Conservation (phyloP, 1,140 invertebrate genomes). For the Scaptomyza hsui region DNA sequence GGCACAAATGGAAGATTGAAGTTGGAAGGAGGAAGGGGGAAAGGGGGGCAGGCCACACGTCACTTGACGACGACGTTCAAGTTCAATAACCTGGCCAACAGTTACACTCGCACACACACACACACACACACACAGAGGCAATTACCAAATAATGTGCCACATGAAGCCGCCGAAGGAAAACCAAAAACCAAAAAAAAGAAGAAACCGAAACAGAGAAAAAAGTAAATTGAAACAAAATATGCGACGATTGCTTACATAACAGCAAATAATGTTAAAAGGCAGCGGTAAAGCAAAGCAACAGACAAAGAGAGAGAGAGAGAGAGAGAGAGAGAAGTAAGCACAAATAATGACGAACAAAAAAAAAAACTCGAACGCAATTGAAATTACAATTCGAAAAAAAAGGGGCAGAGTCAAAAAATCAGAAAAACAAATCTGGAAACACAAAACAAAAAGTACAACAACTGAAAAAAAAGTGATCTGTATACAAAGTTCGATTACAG, state of each 20-base stretch:
- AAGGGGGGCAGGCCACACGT: constrained; percentile 54
- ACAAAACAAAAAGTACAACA: constrained; percentile 13
- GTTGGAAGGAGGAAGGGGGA: neutral
- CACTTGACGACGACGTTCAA: constrained; percentile 76
- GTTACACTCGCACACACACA: constrained; percentile 52
- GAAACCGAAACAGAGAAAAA: constrained; percentile 21
- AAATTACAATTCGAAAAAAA: constrained; percentile 72
- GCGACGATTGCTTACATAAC: constrained; percentile 75
- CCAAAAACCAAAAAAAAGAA: constrained; percentile 21
- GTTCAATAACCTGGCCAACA: constrained; percentile 82
- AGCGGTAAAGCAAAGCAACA: constrained; percentile 73
- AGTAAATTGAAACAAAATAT: constrained; percentile 69
- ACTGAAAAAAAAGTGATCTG: constrained; percentile 34
- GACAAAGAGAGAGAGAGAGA: neutral
- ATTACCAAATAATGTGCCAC: constrained; percentile 79
- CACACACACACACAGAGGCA: constrained; percentile 50
- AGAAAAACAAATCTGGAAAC: constrained; percentile 34
- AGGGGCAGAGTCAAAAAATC: constrained; percentile 59
- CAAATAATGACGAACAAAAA: constrained; percentile 76
- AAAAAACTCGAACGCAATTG: constrained; percentile 35
- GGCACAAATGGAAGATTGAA: neutral
- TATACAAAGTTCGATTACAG: constrained; percentile 51
- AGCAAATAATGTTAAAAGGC: constrained; percentile 78
- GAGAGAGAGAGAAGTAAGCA: constrained; percentile 41
- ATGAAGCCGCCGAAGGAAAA: constrained; percentile 61